Base-by-base conservation (phyloP, 2,113 vertebrate genomes). In the Lasiurus borealis region DNA sequence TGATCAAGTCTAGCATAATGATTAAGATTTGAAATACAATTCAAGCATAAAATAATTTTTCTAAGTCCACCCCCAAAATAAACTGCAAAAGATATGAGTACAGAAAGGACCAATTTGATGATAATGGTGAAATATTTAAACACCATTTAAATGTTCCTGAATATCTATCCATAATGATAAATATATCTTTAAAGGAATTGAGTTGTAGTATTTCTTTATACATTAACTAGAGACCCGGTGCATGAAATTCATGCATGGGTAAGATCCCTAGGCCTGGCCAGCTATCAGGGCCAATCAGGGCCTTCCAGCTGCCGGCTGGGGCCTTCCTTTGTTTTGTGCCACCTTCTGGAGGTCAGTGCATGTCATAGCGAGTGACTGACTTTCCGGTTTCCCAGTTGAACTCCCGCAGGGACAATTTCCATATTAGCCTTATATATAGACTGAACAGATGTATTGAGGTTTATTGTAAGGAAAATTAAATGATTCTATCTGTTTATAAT, bases 31-130 rank as follows among this genome's bases (percentile, higher is more conserved):
- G 50, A 77, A 59, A 50, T 69, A 36, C 4, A 31, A 6, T 72
- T 88, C 34, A 82, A 90, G 46, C 27, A 75, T 46, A 57, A 80
- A n/a, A 2, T 4, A 69, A 71, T 94, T 92, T 76, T 94, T 92
- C 44, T 76, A 29, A 6, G 3, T 71, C 50, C 15, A 69, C 66
- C 27, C 64, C 72, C 36, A 9, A 84, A n/a, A 52, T 50, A 23
- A 73, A 19, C 27, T 36, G 18, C 48, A 31, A 87, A 68, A 14
- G 12, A 85, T 84, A 5, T 82, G 18, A 78, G 44, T 5, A 40
- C 57, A 90, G 44, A 93, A 78, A 73, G 9, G 84, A 40, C n/a
- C 54, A 57, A 46, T 78, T 50, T 75, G 54, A 69, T 90, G n/a
- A 16, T 46, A 83, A 86, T 69, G 4, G 10, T 59, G 0, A 78